phyloP scores from a whole-genome alignment of 2,888 invertebrate species.

The Eueremaeus valkanovi region DNA sequence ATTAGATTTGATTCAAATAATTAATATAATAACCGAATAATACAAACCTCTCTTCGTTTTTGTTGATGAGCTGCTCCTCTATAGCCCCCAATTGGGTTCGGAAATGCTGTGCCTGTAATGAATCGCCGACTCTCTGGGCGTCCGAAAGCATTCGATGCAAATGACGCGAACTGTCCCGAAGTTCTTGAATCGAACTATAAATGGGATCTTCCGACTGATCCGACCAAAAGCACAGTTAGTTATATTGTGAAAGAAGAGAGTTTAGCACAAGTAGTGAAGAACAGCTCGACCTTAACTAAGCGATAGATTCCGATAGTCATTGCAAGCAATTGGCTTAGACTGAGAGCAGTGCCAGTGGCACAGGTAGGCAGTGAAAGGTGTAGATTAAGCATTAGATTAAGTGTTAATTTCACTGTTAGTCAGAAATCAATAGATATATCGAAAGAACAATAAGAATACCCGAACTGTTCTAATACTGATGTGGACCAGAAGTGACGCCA shows the following conservation, averaged over 20 bases:
- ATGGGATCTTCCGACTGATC: conserved; percentile 51
- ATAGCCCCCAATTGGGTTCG: background rate
- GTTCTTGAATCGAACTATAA: conserved; percentile 52
- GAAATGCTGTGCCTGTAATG: background rate
- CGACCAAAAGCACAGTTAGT: background rate
- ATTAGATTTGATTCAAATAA: background rate
- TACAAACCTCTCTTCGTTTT: background rate
- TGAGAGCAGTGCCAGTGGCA: conserved; percentile 5
- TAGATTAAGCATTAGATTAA: conserved; percentile 5
- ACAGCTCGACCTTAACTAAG: too few relatives aligned
- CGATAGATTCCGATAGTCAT: background rate
- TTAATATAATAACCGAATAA: background rate
- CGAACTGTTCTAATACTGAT: conserved; percentile 58
- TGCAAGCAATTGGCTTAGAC: background rate
- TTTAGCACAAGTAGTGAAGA: background rate
- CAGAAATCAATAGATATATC: background rate
- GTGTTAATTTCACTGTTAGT: background rate
- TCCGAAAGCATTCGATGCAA: conserved; percentile 49
- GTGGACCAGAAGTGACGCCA: conserved; percentile 81
- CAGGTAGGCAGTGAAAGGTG: too few relatives aligned
- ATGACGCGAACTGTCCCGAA: conserved; percentile 50
- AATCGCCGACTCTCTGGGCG: conserved; percentile 45
- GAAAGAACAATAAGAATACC: background rate
- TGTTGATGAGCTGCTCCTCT: conserved; percentile 29
- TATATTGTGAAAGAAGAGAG: conserved; percentile 12